Evolutionary conservation across 2,888 invertebrate species (phyloP), one percentile per base, ranked within the genome.

Genomic region (Automeris io): DNA sequence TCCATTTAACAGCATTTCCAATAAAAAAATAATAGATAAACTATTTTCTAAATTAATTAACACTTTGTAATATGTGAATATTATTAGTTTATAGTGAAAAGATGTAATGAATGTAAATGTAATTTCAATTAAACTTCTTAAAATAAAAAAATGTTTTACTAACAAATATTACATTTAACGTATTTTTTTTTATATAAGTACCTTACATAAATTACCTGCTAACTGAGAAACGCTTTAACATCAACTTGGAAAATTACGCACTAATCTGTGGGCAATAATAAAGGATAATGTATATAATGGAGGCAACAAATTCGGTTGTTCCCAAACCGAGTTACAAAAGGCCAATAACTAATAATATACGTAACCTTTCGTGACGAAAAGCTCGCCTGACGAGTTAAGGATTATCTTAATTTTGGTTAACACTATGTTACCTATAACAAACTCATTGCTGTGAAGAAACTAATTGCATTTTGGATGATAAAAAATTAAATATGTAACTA

Each of bases 341-440:
- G 40, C 37, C 59, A 48, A 70, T 69, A 67, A 70, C 68, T 64
- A 67, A 66, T 57, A 51, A 51, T 45, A n/a, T n/a, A n/a, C 49
- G 57, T 69, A 63, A 70, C 70, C 71, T 70, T 66, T 70, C 67
- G 68, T 69, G 70, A 70, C 58, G 62, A 63, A 46, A 56, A 45
- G 41, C 45, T 58, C 51, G 57, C 46, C 55, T 59, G 54, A 47
- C 66, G 70, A 70, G 68, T 66, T 65, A 59, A 52, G 52, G 50
- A 59, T 65, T 68, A 68, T 70, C 63, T 57, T 43, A 46, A 38
- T 46, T 54, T 49, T 48, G 52, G 52, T 60, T 54, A 57, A 49
- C 46, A 46, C 52, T 48, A 57, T 57, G 55, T 55, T 52, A 51
- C 54, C 57, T 51, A 59, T 54, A 49, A 48, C 47, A 43, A n/a